Conservation (phyloP, 2,797 vertebrate species). For the Chelonia mydas region DNA sequence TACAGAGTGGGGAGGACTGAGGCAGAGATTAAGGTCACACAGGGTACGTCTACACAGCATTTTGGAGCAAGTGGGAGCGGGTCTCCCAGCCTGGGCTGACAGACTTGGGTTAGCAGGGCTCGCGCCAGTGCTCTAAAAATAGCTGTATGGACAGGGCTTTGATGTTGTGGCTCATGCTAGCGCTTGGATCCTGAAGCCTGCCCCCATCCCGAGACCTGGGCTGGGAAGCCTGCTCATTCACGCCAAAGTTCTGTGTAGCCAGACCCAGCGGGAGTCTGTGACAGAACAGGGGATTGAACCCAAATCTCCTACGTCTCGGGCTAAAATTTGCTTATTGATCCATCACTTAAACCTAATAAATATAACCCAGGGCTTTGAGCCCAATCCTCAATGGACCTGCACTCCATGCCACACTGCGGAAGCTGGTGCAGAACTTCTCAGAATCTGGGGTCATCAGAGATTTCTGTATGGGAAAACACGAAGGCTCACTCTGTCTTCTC, state of each 20-base stretch:
- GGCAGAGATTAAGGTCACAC: not conserved
- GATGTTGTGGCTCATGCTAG: not conserved
- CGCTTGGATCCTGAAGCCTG: not conserved
- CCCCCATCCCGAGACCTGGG: not conserved
- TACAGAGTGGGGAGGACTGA: not conserved
- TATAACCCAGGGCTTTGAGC: not conserved
- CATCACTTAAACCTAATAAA: not conserved
- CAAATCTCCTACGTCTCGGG: not conserved
- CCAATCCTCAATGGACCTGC: not conserved
- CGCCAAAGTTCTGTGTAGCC: not conserved
- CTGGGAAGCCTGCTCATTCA: not conserved
- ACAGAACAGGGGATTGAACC: not conserved
- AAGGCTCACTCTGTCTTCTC: not conserved
- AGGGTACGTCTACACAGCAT: not conserved
- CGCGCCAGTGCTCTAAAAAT: not conserved
- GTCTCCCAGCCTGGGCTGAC: not conserved
- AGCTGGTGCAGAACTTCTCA: not conserved
- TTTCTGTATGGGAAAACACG: not conserved
- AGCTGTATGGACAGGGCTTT: not conserved
- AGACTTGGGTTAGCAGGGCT: not conserved
- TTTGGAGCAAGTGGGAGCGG: not conserved
- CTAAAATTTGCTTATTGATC: not conserved
- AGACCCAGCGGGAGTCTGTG: not conserved
- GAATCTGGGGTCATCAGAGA: not conserved
- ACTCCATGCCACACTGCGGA: fast-evolving